These are phyloP conservation scores for Philantomba maxwellii DNA, from an alignment of 2,113 vertebrate genomes.

Conservation along the genomic window DNA sequence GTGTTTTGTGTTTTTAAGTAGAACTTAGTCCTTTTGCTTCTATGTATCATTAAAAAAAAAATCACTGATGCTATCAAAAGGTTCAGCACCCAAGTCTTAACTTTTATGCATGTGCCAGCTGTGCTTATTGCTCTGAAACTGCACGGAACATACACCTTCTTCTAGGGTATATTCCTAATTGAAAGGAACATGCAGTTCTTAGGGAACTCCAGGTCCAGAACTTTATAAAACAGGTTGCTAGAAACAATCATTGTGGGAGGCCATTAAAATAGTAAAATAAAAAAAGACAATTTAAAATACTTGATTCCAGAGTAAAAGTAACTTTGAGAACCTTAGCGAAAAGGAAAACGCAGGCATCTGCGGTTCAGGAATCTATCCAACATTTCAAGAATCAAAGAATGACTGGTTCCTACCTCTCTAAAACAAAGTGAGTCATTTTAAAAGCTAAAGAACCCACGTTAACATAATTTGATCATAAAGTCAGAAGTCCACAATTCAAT, in stretches of 20 bases:
- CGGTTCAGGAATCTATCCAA: neutral
- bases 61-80: neutral
- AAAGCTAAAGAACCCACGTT: conserved; percentile 31
- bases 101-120: neutral
- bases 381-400: neutral
- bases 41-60: neutral
- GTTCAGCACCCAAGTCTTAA: neutral
- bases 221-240: neutral
- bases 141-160: neutral
- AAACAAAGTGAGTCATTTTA: conserved; percentile 42
- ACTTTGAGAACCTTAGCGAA: neutral
- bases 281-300: conserved; percentile 47
- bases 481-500: conserved; percentile 23
- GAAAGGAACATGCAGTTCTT: neutral
- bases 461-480: conserved; percentile 29
- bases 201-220: neutral
- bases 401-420: conserved; percentile 1
- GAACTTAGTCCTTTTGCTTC: neutral
- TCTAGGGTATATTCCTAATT: neutral
- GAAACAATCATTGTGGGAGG: neutral
- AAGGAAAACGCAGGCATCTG: neutral
- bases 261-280: neutral
- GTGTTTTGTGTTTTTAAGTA: neutral
- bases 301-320: conserved; percentile 60
- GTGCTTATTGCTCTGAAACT: neutral